Conservation (phyloP, 2,797 vertebrate species). For the Mastacembelus armatus region DNA sequence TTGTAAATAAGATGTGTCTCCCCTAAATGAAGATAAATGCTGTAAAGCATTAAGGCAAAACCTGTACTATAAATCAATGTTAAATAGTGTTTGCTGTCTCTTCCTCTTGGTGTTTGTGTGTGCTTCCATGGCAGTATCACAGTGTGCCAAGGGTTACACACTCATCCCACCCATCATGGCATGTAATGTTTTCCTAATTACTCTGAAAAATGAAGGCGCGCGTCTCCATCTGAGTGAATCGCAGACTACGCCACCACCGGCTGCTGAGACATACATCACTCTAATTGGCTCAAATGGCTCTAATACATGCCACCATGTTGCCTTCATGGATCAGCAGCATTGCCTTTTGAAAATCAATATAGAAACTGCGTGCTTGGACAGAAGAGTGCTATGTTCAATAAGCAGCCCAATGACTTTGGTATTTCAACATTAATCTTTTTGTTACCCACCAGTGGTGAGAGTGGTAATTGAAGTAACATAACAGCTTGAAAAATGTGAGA, state of each 20-base stretch:
- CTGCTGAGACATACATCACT: slow-evolving; percentile 75
- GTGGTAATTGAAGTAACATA: slow-evolving; percentile 67
- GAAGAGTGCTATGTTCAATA: slow-evolving; percentile 65
- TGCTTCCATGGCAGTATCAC: slow-evolving; percentile 26
- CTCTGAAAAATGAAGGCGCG: slow-evolving; percentile 75
- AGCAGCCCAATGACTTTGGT: slow-evolving; percentile 59
- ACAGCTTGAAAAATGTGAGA: slow-evolving; percentile 44
- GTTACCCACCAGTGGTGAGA: slow-evolving; percentile 33
- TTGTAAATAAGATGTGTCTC: slow-evolving; percentile 71
- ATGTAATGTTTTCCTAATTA: slow-evolving; percentile 82
- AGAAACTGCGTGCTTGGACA: slow-evolving; percentile 52
- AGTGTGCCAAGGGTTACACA: slow-evolving; percentile 51
- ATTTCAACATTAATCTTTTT: slow-evolving; percentile 69
- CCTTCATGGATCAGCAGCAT: slow-evolving; percentile 80
- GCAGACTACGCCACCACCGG: slow-evolving; percentile 46
- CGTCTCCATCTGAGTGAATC: slow-evolving; percentile 69
- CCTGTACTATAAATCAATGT: slow-evolving; percentile 76
- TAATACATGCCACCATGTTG: slow-evolving; percentile 79
- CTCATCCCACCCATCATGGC: slow-evolving; percentile 42
- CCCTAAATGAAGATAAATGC: slow-evolving; percentile 74
- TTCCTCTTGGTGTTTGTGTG: slow-evolving; percentile 34
- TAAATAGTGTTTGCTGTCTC: slow-evolving; percentile 53
- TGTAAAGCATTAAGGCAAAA: slow-evolving; percentile 51
- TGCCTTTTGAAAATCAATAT: slow-evolving; percentile 80
- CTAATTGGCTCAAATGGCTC: slow-evolving; percentile 81